phyloP scores from a whole-genome alignment of 2,113 vertebrate genomes.

The Gopherus flavomarginatus region DNA sequence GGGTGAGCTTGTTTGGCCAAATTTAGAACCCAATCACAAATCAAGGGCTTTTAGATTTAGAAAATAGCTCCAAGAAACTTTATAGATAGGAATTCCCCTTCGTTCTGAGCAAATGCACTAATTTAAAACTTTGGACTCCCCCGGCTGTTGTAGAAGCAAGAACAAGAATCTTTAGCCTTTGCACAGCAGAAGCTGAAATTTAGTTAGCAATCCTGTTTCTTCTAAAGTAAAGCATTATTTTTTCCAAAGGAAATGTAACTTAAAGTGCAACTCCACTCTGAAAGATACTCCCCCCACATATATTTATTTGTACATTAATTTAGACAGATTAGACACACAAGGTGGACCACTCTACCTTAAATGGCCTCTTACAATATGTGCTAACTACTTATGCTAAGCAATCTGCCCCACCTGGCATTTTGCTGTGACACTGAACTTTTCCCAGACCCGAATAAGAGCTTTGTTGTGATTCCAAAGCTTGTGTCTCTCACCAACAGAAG shows the following conservation, averaged over 20 bases:
- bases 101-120: not conserved
- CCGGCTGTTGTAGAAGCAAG: not conserved
- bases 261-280: not conserved
- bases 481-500: no score
- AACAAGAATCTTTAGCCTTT: no score
- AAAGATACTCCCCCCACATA: fast-evolving
- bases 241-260: not conserved
- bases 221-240: fast-evolving
- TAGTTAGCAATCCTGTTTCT: fast-evolving
- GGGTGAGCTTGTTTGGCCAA: not conserved
- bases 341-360: no score
- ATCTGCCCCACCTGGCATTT: no score
- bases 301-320: not conserved
- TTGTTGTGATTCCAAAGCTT: no score
- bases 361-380: not conserved
- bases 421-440: no score
- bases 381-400: not conserved
- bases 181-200: not conserved
- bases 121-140: not conserved
- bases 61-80: not conserved
- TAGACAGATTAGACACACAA: no score
- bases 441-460: no score
- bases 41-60: not conserved
- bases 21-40: not conserved
- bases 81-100: fast-evolving